A percentile compares a stretch with the other conserved stretches of the same genome.
phyloP scores from a whole-genome alignment of 2,888 invertebrate species.

The Petrolisthes cinctipes region DNA sequence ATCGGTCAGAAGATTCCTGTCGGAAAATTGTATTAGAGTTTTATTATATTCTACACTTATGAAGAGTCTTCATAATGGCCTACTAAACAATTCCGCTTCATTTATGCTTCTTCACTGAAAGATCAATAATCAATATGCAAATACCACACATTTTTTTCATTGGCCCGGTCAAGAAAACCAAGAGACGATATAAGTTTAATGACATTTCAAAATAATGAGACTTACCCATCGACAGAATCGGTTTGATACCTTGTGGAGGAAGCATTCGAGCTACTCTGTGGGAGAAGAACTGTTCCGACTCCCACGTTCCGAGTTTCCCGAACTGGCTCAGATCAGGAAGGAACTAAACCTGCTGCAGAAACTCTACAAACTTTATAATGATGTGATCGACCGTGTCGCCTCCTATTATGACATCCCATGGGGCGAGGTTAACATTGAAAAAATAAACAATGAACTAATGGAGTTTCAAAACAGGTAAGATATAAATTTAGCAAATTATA shows the following conservation, averaged over 20 bases:
- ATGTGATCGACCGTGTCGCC: conserved; percentile 95
- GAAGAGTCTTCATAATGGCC: no score
- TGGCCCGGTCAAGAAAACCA: no score
- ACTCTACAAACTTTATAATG: conserved; percentile 89
- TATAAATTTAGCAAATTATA: background rate
- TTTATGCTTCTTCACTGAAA: no score
- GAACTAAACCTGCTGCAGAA: conserved; percentile 95
- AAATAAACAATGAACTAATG: conserved; percentile 95
- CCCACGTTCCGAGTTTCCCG: conserved; percentile 92
- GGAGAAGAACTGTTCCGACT: conserved; percentile 95
- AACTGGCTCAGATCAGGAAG: conserved; percentile 91
- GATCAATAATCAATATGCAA: no score
- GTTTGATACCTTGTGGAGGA: conserved; percentile 96
- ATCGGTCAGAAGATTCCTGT: no score
- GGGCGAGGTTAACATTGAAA: conserved; percentile 94
- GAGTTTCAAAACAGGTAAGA: conserved; percentile 91
- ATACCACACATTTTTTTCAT: no score
- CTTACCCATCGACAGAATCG: conserved; percentile 78
- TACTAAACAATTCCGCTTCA: no score
- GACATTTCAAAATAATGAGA: no score
- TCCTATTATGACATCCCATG: conserved; percentile 97
- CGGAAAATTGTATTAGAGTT: no score
- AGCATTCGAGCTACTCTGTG: conserved; percentile 91
- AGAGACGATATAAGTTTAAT: no score
- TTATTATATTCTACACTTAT: no score